Conservation (phyloP, 2,797 vertebrate species). For the Myotis myotis region DNA sequence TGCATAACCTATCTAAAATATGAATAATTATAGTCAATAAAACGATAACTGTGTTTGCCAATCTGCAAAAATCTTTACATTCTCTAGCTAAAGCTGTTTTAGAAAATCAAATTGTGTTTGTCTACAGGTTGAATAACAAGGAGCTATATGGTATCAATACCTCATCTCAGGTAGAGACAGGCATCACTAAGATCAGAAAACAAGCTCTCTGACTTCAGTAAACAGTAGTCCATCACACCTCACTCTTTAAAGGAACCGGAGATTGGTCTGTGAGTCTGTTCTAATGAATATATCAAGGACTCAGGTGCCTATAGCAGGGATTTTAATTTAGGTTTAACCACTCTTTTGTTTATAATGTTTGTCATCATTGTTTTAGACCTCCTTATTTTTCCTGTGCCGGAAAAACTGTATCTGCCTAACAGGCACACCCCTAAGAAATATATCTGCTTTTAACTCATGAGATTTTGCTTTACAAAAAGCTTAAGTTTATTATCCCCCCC, state of each 20-base stretch:
- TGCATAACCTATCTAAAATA: neutral
- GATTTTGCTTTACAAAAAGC: neutral
- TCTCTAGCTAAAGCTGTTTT: neutral
- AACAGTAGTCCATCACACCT: neutral
- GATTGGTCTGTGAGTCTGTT: neutral
- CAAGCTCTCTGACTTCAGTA: neutral
- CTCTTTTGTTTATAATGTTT: neutral
- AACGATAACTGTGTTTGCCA: neutral
- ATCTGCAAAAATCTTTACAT: neutral
- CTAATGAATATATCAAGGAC: neutral
- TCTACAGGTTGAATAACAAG: neutral
- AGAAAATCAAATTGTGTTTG: neutral
- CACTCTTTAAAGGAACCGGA: neutral
- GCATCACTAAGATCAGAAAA: neutral
- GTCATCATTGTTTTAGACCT: neutral
- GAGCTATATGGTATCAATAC: neutral
- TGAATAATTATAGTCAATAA: neutral
- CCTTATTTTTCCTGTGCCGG: neutral
- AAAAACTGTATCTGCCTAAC: neutral
- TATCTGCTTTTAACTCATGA: neutral
- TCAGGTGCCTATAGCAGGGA: neutral
- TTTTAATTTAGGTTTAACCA: neutral
- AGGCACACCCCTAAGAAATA: neutral
- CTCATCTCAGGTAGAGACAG: neutral
- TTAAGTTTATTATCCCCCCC: neutral